Base-by-base conservation (phyloP, 2,797 vertebrate genomes). In the Lepus oiostolus region DNA sequence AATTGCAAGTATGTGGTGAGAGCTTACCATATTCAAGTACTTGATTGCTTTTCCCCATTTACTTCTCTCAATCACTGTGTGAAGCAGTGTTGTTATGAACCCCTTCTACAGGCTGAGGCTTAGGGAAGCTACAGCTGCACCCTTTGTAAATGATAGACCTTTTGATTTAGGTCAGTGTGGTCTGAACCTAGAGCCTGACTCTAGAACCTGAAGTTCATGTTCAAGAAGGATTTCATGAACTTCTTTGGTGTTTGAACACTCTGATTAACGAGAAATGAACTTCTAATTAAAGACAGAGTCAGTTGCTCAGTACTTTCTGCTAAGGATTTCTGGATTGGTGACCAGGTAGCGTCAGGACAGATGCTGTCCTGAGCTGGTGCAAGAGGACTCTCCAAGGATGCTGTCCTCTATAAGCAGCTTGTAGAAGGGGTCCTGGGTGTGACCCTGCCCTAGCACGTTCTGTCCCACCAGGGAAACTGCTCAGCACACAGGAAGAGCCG, bases 191-290 rank as follows among this genome's bases (percentile, higher is more conserved):
- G 50, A 93, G 80, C 1, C 16, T 90, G 5, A 89, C 60, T 91
- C 22, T 47, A 68, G 50, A 93, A 81, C 1, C 16, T 90, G 5
- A n/a, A 52, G 91, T 95, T 91, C 22, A 14, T 70, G 32, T 91
- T 95, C 24, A 21, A 54, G 70, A 80, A 81, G 21, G 70, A 89
- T 76, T 79, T 13, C 26, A 52, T 52, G 47, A 77, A 87, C 12
- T 58, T 60, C 47, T 63, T 47, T 7, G 12, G 32, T 52, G 12
- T 74, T 91, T 42, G 58, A 86, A 81, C 88, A 86, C 38, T 90
- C 16, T 77, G 71, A 13, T 58, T 85, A 92, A 13, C 79, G 47
- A 30, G 70, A 77, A 76, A 65, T 92, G 38, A 93, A 81, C 58
- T 86, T 5, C 4, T 88, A 83, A 58, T 77, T 85, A 81, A 71